phyloP scores from a whole-genome alignment of 2,888 invertebrate genomes.

The Lysandra coridon region DNA sequence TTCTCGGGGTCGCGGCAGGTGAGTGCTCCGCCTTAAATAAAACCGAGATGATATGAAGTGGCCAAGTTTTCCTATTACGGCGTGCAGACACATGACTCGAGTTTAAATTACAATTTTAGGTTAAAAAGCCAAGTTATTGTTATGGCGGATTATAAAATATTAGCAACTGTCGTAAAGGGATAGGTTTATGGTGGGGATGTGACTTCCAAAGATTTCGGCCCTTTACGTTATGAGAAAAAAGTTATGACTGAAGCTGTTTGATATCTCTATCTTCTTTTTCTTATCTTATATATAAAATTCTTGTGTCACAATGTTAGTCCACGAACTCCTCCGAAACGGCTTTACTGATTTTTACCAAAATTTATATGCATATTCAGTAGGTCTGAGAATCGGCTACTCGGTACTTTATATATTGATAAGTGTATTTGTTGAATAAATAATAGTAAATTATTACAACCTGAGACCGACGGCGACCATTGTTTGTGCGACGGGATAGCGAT shows the following conservation, averaged over 20 bases:
- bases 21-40: constrained; percentile 37
- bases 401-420: too few relatives aligned
- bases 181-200: constrained; percentile 5
- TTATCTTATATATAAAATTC: too few relatives aligned
- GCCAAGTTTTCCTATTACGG: constrained; percentile 40
- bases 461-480: too few relatives aligned
- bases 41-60: constrained; percentile 38
- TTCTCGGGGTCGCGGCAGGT: constrained; percentile 25
- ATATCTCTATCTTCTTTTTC: too few relatives aligned
- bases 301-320: too few relatives aligned
- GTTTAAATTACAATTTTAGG: constrained; percentile 37
- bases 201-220: background rate
- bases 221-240: background rate
- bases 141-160: constrained; percentile 25
- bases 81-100: constrained; percentile 37
- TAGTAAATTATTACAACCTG: too few relatives aligned
- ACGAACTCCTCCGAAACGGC: too few relatives aligned
- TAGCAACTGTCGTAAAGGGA: constrained; percentile 11
- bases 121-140: constrained; percentile 17
- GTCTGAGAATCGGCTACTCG: too few relatives aligned
- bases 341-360: too few relatives aligned
- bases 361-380: too few relatives aligned
- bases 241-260: background rate
- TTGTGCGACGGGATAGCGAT: too few relatives aligned
- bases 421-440: too few relatives aligned